phyloP scores from a whole-genome alignment of 1,140 invertebrate species.

The Bombus breviceps region DNA sequence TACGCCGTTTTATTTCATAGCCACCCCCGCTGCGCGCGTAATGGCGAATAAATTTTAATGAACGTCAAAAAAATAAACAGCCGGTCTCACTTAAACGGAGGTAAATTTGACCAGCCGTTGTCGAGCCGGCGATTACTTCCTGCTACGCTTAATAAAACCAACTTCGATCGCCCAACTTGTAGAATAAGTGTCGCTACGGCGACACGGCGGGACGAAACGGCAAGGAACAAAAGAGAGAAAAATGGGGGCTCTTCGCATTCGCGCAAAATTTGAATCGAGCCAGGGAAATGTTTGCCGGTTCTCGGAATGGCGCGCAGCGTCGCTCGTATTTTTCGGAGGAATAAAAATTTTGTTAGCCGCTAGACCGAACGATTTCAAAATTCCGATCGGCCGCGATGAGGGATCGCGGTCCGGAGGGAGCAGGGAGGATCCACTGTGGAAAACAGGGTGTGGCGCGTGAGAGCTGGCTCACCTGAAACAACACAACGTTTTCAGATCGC shows the following conservation, averaged over 20 bases:
- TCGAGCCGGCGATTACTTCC: background rate
- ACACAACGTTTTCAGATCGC: constrained; percentile 81
- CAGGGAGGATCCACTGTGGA: constrained; percentile 60
- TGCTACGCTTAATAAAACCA: background rate
- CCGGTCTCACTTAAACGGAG: background rate
- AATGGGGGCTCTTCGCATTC: no score
- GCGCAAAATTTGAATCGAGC: background rate
- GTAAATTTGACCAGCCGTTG: background rate
- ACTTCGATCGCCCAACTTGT: background rate
- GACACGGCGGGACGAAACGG: background rate
- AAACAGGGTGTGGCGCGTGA: constrained; percentile 78
- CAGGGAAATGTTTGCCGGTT: constrained; percentile 19
- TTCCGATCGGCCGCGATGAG: constrained; percentile 62
- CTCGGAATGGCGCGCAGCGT: background rate
- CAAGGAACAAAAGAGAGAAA: no score
- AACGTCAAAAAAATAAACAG: constrained; percentile 26
- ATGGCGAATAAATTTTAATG: constrained; percentile 51
- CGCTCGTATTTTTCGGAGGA: constrained; percentile 36
- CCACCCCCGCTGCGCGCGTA: background rate
- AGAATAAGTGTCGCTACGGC: background rate
- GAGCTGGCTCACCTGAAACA: constrained; percentile 81
- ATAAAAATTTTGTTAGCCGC: constrained; percentile 58
- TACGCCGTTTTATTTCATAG: constrained; percentile 14
- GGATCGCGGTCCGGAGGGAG: constrained; percentile 47
- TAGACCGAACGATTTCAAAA: constrained; percentile 68